Evolutionary conservation across 2,797 vertebrate species (phyloP).

Genomic region (Microchirus variegatus): DNA sequence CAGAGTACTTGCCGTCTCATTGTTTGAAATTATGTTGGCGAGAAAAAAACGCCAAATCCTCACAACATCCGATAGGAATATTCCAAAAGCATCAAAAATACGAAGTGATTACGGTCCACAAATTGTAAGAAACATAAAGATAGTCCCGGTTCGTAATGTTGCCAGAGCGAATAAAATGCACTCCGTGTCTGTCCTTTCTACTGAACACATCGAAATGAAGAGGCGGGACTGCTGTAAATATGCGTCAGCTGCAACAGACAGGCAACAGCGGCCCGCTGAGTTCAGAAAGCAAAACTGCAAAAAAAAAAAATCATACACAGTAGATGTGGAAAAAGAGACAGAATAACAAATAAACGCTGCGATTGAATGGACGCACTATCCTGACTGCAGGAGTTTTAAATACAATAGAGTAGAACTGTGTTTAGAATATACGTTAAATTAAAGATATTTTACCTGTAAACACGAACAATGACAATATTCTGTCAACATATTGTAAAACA

Average conservation of each 20-base stretch:
- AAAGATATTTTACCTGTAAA: no score
- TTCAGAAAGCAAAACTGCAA: constrained; percentile 35
- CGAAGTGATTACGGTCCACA: background rate
- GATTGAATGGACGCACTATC: background rate
- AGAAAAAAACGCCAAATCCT: fast-evolving
- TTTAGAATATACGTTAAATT: no score
- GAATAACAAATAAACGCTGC: fast-evolving
- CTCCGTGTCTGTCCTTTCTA: background rate
- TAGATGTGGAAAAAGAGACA: background rate
- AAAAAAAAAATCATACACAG: background rate
- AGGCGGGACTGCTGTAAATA: constrained; percentile 30
- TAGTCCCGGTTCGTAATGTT: fast-evolving
- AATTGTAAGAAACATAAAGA: fast-evolving
- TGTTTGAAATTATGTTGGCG: constrained; percentile 8
- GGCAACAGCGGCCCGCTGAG: constrained; percentile 70
- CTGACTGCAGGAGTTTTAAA: no score
- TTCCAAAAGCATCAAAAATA: fast-evolving
- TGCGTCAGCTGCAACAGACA: constrained; percentile 9
- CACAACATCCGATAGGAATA: constrained; percentile 2
- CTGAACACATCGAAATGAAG: constrained; percentile 1
- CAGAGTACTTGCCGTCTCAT: constrained; percentile 64
- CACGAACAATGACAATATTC: fast-evolving
- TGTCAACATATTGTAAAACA: fast-evolving
- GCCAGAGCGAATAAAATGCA: constrained; percentile 35
- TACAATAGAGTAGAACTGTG: no score